These are phyloP conservation scores for Lottia gigantea DNA, from an alignment of 2,888 invertebrate species.

Conservation along the genomic window DNA sequence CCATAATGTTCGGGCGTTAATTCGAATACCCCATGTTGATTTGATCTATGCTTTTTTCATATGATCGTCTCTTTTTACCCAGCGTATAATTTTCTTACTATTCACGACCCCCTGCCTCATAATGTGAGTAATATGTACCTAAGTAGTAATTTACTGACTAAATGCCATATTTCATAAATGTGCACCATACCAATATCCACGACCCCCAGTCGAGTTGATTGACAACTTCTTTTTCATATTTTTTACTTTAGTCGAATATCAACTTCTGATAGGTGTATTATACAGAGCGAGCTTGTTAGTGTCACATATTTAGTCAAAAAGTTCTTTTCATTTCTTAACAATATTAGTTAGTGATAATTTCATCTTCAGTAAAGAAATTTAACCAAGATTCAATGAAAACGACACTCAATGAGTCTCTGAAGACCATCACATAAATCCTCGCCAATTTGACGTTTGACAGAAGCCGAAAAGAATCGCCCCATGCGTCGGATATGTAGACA, in stretches of 20 bases:
- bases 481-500: background rate
- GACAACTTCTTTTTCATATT: background rate
- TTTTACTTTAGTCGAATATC: background rate
- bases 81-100: slow-evolving; percentile 10
- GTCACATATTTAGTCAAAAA: slow-evolving; percentile 10
- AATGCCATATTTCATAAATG: slow-evolving; percentile 11
- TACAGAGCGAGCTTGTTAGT: background rate
- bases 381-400: background rate
- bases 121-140: slow-evolving; percentile 7
- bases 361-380: background rate
- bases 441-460: slow-evolving; percentile 6
- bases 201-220: background rate
- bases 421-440: background rate
- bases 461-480: background rate
- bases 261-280: slow-evolving; percentile 1
- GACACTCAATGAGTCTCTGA: background rate
- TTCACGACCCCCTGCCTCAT: background rate
- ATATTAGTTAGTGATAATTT: background rate
- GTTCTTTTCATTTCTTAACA: background rate
- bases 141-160: slow-evolving; percentile 11
- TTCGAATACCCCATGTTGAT: background rate
- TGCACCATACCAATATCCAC: background rate
- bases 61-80: slow-evolving; percentile 4
- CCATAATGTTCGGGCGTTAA: background rate
- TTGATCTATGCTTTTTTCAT: background rate